Conservation (phyloP, 2,888 invertebrate genomes). For the Ernsta delagoae region DNA sequence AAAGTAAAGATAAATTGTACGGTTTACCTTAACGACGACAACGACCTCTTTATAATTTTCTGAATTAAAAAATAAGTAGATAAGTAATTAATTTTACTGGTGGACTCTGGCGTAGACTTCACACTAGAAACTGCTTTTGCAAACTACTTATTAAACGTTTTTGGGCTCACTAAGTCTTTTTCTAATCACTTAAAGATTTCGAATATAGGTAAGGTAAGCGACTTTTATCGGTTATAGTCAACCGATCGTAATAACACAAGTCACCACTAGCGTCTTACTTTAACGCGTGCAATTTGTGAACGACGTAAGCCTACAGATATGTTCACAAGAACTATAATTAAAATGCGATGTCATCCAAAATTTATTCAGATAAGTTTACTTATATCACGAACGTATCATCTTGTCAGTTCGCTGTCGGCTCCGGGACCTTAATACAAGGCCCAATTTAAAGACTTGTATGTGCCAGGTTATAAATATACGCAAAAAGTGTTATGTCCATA, state of each 20-base stretch:
- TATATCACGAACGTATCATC: slow-evolving; percentile 33
- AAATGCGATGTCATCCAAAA: slow-evolving; percentile 39
- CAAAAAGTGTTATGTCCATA: slow-evolving; percentile 29
- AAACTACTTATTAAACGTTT: no score
- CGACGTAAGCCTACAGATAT: slow-evolving; percentile 41
- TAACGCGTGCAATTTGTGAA: slow-evolving; percentile 41
- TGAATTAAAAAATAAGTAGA: no score
- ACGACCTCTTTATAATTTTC: no score
- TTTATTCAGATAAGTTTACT: slow-evolving; percentile 40
- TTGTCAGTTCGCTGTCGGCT: slow-evolving; percentile 32
- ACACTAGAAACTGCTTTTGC: no score
- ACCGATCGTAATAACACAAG: slow-evolving; percentile 1
- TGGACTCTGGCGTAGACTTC: no score
- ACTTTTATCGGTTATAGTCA: no score
- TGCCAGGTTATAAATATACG: slow-evolving; percentile 17
- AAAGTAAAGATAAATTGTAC: no score
- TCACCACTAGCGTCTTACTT: slow-evolving; percentile 20
- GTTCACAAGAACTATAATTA: slow-evolving; percentile 39
- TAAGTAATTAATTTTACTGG: no score
- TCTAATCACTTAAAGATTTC: no score
- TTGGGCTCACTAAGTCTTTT: no score
- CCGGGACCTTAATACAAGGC: slow-evolving; percentile 32
- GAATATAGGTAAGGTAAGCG: no score
- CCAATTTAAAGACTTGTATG: slow-evolving; percentile 32
- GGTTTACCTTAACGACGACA: no score